Base-by-base conservation (phyloP, 2,113 vertebrate species). In the Leptocoma aspasia region DNA sequence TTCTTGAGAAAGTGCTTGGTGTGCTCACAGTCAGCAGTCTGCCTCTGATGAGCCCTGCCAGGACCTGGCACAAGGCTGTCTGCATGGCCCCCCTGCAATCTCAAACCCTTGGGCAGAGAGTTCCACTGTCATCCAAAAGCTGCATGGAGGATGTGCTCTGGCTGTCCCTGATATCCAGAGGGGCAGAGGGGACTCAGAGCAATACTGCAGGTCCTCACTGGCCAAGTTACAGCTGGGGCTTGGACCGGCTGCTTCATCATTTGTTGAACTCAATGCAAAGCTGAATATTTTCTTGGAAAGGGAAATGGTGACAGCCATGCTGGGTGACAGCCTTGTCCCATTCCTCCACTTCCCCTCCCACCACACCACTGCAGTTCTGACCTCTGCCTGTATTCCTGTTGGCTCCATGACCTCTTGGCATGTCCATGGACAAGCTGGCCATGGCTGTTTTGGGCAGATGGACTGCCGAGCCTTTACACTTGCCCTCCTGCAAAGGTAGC, bases 61-160 rank as follows among this genome's bases (percentile, higher is more conserved):
- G 35, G 56, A 22, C 41, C n/a, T 9, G 39, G 49, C 24, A 49
- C 44, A 41, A 0, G 11, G 69, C 49, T 82, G 47, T n/a, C 47
- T 2, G 0, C 2, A 0, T 5, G 26, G 39, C 7, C 22, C 15
- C 19, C 0, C 0, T 31, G 26, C 35, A 54, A 39, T 9, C 37
- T 18, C 6, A 4, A 72, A 31, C 44, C 49, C 61, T 24, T 23
- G 45, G 35, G 35, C 50, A 39, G 28, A 1, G 14, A 17, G 21
- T 28, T 65, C 66, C 42, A 13, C 6, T n/a, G 70, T 37, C 47
- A 42, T 12, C 27, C 4, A 0, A 27, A 33, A 65, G 27, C 53
- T 42, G 44, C 20, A 49, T 1, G 1, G 41, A 59, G 28, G 24
- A 23, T 35, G 23, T 69, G 50, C 5, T 4, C 63, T 71, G 69